These are phyloP conservation scores for Psittacula cyanocephala DNA, from an alignment of 2,113 vertebrate species.

Conservation along the genomic window DNA sequence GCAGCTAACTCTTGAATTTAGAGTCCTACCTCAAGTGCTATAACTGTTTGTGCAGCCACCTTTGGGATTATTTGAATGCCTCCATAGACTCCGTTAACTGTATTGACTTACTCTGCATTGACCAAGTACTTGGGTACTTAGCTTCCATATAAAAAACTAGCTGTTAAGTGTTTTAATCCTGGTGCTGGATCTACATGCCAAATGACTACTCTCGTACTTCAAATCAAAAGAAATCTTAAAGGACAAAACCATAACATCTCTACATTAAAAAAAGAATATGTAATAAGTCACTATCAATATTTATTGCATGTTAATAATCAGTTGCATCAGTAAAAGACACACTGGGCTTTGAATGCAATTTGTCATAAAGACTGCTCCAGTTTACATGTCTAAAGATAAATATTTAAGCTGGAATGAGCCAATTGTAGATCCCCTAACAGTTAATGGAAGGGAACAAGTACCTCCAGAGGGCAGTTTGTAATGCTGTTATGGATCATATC, in stretches of 20 bases:
- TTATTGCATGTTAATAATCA: not conserved
- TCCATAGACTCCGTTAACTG: not conserved
- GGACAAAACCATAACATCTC: not conserved
- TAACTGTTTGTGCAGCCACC: not conserved
- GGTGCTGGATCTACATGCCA: not conserved
- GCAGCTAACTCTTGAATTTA: not conserved
- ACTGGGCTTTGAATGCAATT: not conserved
- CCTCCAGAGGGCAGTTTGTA: not conserved
- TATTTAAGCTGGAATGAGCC: not conserved
- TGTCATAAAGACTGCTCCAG: not conserved
- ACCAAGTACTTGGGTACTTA: not conserved
- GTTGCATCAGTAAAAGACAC: not conserved
- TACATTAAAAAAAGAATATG: not conserved
- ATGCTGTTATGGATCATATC: not conserved
- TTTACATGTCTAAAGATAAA: not conserved
- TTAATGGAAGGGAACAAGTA: not conserved
- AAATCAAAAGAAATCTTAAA: not conserved
- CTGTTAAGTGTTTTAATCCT: not conserved
- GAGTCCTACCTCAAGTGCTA: not conserved
- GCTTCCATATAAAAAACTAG: not conserved
- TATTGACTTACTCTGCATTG: not conserved
- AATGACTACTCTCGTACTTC: not conserved
- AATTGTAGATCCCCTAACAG: not conserved
- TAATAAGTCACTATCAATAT: not conserved
- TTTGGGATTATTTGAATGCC: not conserved